Evolutionary conservation across 2,888 invertebrate genomes (phyloP).

Genomic region (Lepidocyrtinus sp.): DNA sequence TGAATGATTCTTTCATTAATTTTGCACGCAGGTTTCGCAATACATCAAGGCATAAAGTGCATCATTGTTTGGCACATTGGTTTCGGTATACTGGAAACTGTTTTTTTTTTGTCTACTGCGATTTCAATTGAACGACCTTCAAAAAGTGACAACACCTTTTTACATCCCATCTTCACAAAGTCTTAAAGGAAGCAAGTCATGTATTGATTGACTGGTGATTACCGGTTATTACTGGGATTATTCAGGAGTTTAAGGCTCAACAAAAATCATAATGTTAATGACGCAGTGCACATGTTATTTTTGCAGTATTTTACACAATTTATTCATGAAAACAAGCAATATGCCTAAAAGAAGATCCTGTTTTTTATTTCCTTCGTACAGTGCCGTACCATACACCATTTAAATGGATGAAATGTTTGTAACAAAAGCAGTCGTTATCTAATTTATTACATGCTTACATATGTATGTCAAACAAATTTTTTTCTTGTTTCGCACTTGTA

Average conservation of each 20-base stretch:
- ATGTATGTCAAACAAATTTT: background rate
- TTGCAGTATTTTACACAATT: background rate
- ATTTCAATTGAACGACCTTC: background rate
- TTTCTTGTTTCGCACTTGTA: background rate
- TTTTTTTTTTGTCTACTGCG: too few relatives aligned
- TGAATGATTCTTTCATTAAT: too few relatives aligned
- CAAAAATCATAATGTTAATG: too few relatives aligned
- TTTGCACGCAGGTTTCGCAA: too few relatives aligned
- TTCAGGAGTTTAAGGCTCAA: background rate
- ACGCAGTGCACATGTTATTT: background rate
- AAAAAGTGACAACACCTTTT: background rate
- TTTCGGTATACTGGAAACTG: too few relatives aligned
- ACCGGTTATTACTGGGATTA: background rate
- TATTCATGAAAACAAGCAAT: background rate
- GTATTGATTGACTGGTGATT: background rate
- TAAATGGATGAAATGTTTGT: background rate
- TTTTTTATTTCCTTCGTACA: slow-evolving; percentile 32
- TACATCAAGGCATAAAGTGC: too few relatives aligned
- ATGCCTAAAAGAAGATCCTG: slow-evolving; percentile 32
- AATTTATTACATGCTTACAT: background rate
- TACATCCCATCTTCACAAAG: background rate
- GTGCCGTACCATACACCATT: slow-evolving; percentile 29
- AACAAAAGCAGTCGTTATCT: background rate
- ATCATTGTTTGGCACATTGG: too few relatives aligned
- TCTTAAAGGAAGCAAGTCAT: background rate